Evolutionary conservation across 1,140 invertebrate genomes (phyloP).

Genomic region (Temnothorax curvispinosus): DNA sequence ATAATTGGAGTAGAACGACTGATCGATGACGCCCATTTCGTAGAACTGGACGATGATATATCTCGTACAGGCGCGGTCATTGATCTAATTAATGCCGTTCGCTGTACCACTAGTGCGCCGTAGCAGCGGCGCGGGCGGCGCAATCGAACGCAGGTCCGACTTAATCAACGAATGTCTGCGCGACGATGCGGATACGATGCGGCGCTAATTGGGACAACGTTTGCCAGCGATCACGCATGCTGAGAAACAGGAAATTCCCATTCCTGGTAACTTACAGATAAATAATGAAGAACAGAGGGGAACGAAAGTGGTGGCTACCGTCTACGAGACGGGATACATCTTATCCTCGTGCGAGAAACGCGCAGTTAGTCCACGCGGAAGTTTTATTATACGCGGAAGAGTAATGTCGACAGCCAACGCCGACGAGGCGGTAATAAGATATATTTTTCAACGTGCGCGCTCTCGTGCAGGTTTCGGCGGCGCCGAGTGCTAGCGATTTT

Average conservation of each 20-base stretch:
- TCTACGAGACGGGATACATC: slow-evolving; percentile 35
- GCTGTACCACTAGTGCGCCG: not conserved
- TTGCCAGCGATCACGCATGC: not conserved
- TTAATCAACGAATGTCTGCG: slow-evolving; percentile 52
- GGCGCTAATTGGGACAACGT: slow-evolving; percentile 39
- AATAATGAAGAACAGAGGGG: slow-evolving; percentile 39
- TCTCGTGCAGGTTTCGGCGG: slow-evolving; percentile 50
- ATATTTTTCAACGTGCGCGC: slow-evolving; percentile 54
- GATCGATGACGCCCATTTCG: slow-evolving; percentile 33
- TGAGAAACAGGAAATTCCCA: not conserved
- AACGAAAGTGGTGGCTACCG: not conserved
- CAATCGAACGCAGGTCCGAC: slow-evolving; percentile 24
- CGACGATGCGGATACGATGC: slow-evolving; percentile 36
- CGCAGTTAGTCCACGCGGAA: slow-evolving; percentile 58
- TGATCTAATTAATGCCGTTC: slow-evolving; percentile 58
- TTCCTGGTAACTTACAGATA: not conserved
- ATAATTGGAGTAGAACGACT: slow-evolving; percentile 45
- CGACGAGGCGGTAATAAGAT: slow-evolving; percentile 61
- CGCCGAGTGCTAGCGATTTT: slow-evolving; percentile 46
- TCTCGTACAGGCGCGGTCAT: slow-evolving; percentile 44
- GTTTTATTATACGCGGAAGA: slow-evolving; percentile 61
- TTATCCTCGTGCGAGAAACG: slow-evolving; percentile 24
- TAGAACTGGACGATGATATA: slow-evolving; percentile 42
- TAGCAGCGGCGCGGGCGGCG: not conserved
- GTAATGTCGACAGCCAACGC: slow-evolving; percentile 56